Evolutionary conservation across 1,140 invertebrate genomes (phyloP).

Genomic region (Saxidomus purpurata): DNA sequence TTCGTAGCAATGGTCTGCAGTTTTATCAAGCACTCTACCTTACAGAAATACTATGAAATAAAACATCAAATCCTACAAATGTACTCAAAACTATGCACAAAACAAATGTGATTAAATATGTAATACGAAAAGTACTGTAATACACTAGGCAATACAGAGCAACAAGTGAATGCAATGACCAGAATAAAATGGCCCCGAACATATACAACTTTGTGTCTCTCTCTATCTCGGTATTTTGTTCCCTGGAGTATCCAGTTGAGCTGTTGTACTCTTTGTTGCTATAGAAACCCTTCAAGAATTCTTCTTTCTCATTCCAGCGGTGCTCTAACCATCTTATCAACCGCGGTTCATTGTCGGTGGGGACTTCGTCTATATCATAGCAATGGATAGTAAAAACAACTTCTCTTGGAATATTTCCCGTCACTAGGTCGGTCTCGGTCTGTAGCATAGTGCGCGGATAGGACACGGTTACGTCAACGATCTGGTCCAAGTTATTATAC

Average conservation of each 20-base stretch:
- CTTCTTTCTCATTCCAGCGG: conserved; percentile 80
- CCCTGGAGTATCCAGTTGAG: background rate
- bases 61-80: conserved; percentile 12
- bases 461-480: conserved; percentile 81
- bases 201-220: conserved; percentile 36
- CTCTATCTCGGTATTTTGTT: conserved; percentile 49
- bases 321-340: conserved; percentile 75
- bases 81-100: conserved; percentile 1
- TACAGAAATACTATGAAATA: background rate
- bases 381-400: conserved; percentile 80
- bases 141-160: background rate
- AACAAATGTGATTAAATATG: background rate
- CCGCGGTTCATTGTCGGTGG: conserved; percentile 66
- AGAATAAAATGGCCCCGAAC: conserved; percentile 45
- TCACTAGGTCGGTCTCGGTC: conserved; percentile 75
- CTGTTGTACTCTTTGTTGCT: background rate
- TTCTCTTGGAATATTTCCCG: conserved; percentile 79
- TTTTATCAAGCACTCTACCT: too few species aligned
- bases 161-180: background rate
- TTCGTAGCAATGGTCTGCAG: too few species aligned
- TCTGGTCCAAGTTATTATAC: conserved; percentile 78
- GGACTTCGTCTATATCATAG: conserved; percentile 65
- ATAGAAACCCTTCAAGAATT: conserved; percentile 76
- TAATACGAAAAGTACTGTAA: background rate
- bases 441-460: conserved; percentile 80